Base-by-base conservation (phyloP, 2,888 invertebrate genomes). In the Tachina fera region DNA sequence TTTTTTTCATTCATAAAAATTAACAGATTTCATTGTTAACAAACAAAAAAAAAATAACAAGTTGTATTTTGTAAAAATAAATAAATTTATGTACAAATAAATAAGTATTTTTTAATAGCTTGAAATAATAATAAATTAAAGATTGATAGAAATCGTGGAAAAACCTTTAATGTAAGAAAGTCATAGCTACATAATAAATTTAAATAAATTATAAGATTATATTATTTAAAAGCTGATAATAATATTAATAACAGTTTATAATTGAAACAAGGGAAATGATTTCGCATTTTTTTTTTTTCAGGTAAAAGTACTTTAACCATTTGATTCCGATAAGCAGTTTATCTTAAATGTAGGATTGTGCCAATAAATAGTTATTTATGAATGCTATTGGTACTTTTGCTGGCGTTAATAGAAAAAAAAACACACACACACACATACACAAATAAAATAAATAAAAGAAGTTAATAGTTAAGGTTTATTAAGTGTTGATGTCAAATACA, bases 191-290 rank as follows among this genome's bases (percentile, higher is more conserved):
- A n/a, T n/a, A 16, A 63, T 63, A 63, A 63, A 45, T 45, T 47
- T 3, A 47, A 65, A 47, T 65, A 43, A 19, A 43, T 41, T 43
- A 19, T 63, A 13, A 63, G 58, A 63, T 63, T 45, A 63, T 6
- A n/a, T 6, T 8, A 49, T 22, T 9, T 22, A 56, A 53, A 43
- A 43, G 1, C n/a, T 45, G 31, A 72, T 72, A 72, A 72, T 72
- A 72, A 68, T 51, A 53, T 9, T 49, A 68, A 70, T 14, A 75
- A 45, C 53, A n/a, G 8, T 45, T 71, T 60, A 22, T 39, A 60
- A 78, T 22, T 65, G 16, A 77, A 77, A 77, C 67, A 77, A 68
- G 67, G 51, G 47, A 60, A 51, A 77, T 51, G 68, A 77, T 31
- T 41, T 77, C 60, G 67, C 63, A 41, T 3, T 61, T 31, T 6